Conservation (phyloP, 2,113 vertebrate species). For the Anser brachyrhynchus region DNA sequence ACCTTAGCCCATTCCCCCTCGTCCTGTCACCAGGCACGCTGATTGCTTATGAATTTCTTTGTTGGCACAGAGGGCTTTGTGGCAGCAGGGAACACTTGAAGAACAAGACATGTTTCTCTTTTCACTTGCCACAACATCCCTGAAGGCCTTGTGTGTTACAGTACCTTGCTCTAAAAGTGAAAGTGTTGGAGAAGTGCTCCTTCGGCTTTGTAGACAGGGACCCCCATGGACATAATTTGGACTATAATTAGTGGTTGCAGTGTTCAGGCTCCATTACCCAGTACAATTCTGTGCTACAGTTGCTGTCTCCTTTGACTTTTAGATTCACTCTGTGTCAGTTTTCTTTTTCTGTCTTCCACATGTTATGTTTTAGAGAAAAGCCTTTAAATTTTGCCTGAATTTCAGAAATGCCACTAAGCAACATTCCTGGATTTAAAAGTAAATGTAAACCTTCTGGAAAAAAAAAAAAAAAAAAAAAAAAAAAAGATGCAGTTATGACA, state of each 20-base stretch:
- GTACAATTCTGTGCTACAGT: background rate
- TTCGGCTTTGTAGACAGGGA: constrained; percentile 1
- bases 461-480: too few species aligned
- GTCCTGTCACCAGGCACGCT: background rate
- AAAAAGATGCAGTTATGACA: background rate
- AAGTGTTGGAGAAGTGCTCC: background rate
- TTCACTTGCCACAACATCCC: background rate
- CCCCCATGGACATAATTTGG: constrained; percentile 2
- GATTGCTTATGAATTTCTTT: background rate
- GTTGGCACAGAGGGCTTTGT: background rate
- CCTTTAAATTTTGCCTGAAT: background rate
- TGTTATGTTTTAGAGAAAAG: background rate
- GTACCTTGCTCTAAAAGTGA: background rate
- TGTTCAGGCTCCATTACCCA: background rate
- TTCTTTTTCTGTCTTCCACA: background rate
- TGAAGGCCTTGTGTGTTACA: background rate
- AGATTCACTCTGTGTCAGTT: background rate
- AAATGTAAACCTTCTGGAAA: background rate
- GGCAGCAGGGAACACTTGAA: background rate
- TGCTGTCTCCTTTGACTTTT: background rate
- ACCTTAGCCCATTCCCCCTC: too few species aligned
- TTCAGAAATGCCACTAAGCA: background rate
- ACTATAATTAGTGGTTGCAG: constrained; percentile 18
- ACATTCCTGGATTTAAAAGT: background rate
- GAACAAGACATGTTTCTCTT: background rate